Base-by-base conservation (phyloP, 2,113 vertebrate species). In the Datnioides undecimradiatus region DNA sequence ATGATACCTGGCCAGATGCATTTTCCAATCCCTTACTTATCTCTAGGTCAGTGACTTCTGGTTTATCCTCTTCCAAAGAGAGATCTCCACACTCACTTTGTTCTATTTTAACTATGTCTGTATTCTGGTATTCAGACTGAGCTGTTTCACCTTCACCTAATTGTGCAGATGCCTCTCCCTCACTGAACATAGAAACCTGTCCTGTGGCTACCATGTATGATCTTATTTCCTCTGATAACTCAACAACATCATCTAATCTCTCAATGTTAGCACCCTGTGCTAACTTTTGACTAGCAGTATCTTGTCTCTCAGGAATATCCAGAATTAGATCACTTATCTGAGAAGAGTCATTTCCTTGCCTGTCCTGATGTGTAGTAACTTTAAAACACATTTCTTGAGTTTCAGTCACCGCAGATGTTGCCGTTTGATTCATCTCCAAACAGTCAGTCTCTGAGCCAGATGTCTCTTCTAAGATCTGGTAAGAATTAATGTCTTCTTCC, bases 141-240 rank as follows among this genome's bases (percentile, higher is more conserved):
- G 13, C 41, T n/a, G 14, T 23, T 63, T 54, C 43, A n/a, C n/a
- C 17, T 1, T 72, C 21, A 48, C 16, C 19, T 14, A 36, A 2
- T 45, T 60, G 40, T 38, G 19, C 75, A 29, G 73, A 72, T 45
- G 9, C 36, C 10, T 36, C 41, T 43, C n/a, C n/a, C n/a, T 43
- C 13, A 25, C 17, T 38, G 14, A 11, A 59, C 8, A 17, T 38
- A 16, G 10, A 43, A 43, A 71, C 59, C 31, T 76, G 72, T 66
- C 36, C 60, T 41, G 19, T 80, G 38, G 66, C 71, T n/a, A 55
- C 52, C 13, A 16, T 52, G 58, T 45, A 43, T 31, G 55, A 52
- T n/a, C 9, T 60, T 1, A 25, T 0, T 34, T 69, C 57, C n/a
- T 72, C 60, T 31, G 49, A 49, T 29, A 45, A 36, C 29, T 11